phyloP scores from a whole-genome alignment of 2,797 vertebrate genomes.

The Meda fulgida region DNA sequence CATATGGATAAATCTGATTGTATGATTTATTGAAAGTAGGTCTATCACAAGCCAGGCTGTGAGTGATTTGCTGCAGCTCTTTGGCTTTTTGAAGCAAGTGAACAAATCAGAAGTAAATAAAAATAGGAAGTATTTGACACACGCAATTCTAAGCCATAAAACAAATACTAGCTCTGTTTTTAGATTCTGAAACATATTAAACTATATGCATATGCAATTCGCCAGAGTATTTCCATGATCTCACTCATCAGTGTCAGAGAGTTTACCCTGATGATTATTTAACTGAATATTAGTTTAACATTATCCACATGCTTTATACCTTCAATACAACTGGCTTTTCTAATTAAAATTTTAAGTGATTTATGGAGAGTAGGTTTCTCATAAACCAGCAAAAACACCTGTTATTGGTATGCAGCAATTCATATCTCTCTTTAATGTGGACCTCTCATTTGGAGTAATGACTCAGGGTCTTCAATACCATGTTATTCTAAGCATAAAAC shows the following conservation, averaged over 20 bases:
- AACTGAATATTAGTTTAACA: not conserved
- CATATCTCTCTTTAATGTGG: not conserved
- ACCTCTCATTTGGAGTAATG: not conserved
- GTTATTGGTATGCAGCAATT: not conserved
- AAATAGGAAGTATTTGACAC: not conserved
- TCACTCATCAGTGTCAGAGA: not conserved
- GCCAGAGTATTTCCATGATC: not conserved
- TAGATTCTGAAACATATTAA: not conserved
- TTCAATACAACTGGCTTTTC: not conserved
- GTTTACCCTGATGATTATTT: not conserved
- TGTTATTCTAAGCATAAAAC: not conserved
- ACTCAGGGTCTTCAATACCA: not conserved
- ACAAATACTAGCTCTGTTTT: not conserved
- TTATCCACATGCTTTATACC: not conserved
- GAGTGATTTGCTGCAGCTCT: not conserved
- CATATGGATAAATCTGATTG: not conserved
- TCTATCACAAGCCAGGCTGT: not conserved
- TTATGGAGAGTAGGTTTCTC: not conserved
- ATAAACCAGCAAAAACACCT: not conserved
- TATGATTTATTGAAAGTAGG: not conserved
- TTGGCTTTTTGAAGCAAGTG: not conserved
- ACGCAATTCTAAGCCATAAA: not conserved
- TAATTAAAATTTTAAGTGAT: not conserved
- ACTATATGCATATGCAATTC: not conserved
- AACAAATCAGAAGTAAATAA: not conserved